Percentiles rank a stretch among this genome's conserved stretches.
Conservation (phyloP, 2,797 vertebrate species). For the Bradypodion ventrale region DNA sequence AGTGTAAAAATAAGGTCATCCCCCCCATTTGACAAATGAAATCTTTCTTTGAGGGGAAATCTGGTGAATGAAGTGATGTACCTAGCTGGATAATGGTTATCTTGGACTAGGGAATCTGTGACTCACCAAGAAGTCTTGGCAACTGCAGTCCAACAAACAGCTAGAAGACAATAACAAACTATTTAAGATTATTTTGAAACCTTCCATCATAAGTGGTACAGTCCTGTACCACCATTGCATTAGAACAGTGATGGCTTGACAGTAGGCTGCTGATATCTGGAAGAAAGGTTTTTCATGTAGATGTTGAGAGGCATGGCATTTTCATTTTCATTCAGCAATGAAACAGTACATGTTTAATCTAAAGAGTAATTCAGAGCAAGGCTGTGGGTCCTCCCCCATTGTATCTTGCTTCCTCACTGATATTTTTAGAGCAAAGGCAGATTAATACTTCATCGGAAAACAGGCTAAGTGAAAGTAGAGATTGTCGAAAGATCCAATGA, state of each 20-base stretch:
- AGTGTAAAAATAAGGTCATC: too few species aligned
- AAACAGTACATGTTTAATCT: background rate
- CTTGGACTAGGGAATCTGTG: too few species aligned
- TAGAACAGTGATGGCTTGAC: background rate
- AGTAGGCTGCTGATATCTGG: background rate
- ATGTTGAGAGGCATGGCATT: background rate
- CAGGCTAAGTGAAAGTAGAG: background rate
- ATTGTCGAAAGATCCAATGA: background rate
- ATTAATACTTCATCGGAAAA: background rate
- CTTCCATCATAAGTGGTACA: background rate
- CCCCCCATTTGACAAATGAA: too few species aligned
- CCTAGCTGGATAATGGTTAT: too few species aligned
- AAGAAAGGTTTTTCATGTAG: background rate
- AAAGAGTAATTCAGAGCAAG: background rate
- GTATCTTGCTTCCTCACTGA: background rate
- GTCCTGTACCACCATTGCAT: background rate
- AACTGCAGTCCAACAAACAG: too few species aligned
- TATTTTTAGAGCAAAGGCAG: slow-evolving; percentile 1
- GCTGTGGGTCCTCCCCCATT: background rate
- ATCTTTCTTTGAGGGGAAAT: too few species aligned
- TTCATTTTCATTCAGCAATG: background rate
- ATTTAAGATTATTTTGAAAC: background rate
- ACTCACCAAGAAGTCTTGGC: too few species aligned
- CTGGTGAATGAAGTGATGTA: too few species aligned
- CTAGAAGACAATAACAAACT: background rate